A percentile compares a stretch with the other conserved stretches of the same genome.
These are phyloP conservation scores for Hirtodrosophila trivittata DNA, from an alignment of 2,888 invertebrate species.

Conservation along the genomic window DNA sequence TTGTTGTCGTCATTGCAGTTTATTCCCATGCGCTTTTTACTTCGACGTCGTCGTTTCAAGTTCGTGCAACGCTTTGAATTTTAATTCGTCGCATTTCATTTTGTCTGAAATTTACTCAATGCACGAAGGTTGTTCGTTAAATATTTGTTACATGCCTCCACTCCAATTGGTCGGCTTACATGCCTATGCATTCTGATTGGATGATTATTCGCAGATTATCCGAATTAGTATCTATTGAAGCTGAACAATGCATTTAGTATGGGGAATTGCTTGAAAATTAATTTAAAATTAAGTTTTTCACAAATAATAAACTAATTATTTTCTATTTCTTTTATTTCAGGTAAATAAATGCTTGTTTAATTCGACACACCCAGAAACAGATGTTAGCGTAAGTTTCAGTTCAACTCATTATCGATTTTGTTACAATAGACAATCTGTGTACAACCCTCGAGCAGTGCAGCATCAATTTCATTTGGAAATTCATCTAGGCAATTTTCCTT, in stretches of 20 bases:
- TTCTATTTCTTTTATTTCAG: conserved; percentile 48
- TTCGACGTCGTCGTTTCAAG: conserved; percentile 32
- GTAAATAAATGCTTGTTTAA: conserved; percentile 44
- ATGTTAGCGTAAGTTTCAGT: conserved; percentile 32
- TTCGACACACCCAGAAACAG: neutral
- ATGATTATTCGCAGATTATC: no score
- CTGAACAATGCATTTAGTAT: neutral
- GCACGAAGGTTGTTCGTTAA: conserved; percentile 48
- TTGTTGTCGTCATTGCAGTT: conserved; percentile 18
- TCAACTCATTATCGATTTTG: conserved; percentile 42
- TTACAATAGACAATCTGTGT: neutral
- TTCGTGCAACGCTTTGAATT: conserved; percentile 64
- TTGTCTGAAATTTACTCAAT: conserved; percentile 17
- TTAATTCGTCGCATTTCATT: conserved; percentile 57
- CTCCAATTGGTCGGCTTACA: conserved; percentile 26
- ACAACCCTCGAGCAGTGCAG: neutral
- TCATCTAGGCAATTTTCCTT: conserved; percentile 12
- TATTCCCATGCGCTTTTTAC: conserved; percentile 65
- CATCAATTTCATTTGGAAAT: conserved; percentile 16
- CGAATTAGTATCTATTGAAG: no score
- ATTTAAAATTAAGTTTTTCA: no score
- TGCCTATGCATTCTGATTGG: conserved; percentile 10
- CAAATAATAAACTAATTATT: conserved; percentile 19
- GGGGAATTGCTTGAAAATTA: no score
- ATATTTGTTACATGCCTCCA: conserved; percentile 16